Evolutionary conservation across 2,888 invertebrate genomes (phyloP).

Genomic region (Cyrtodaria siliqua): DNA sequence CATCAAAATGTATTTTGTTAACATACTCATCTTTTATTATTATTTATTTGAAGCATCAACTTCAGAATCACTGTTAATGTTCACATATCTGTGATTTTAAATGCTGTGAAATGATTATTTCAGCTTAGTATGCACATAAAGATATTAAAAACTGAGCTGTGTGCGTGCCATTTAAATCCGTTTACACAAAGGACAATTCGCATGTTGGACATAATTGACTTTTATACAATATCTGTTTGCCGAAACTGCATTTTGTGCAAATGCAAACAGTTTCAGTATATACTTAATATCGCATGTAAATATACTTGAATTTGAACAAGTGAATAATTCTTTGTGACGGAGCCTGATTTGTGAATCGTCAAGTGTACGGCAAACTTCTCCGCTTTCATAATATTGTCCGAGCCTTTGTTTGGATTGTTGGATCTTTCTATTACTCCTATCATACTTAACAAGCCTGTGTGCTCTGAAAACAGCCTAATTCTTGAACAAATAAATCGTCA

Average conservation of each 20-base stretch:
- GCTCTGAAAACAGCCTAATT: constrained; percentile 48
- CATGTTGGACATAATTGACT: too few relatives aligned
- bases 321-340: constrained; percentile 24
- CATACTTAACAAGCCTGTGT: constrained; percentile 43
- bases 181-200: too few relatives aligned
- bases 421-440: constrained; percentile 39
- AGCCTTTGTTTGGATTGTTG: constrained; percentile 48
- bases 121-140: too few relatives aligned
- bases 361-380: constrained; percentile 47
- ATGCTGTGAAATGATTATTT: too few relatives aligned
- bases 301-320: constrained; percentile 27
- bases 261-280: constrained; percentile 21
- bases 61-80: too few relatives aligned
- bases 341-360: constrained; percentile 28
- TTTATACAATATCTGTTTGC: neutral
- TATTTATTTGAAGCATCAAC: too few relatives aligned
- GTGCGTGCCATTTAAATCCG: too few relatives aligned
- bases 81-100: too few relatives aligned
- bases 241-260: constrained; percentile 10
- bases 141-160: too few relatives aligned
- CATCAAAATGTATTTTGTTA: too few relatives aligned
- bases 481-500: constrained; percentile 52
- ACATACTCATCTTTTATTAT: too few relatives aligned
- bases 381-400: constrained; percentile 47
- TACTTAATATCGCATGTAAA: constrained; percentile 12